These are phyloP conservation scores for Saguinus oedipus DNA, from an alignment of 2,797 vertebrate genomes.

Conservation along the genomic window DNA sequence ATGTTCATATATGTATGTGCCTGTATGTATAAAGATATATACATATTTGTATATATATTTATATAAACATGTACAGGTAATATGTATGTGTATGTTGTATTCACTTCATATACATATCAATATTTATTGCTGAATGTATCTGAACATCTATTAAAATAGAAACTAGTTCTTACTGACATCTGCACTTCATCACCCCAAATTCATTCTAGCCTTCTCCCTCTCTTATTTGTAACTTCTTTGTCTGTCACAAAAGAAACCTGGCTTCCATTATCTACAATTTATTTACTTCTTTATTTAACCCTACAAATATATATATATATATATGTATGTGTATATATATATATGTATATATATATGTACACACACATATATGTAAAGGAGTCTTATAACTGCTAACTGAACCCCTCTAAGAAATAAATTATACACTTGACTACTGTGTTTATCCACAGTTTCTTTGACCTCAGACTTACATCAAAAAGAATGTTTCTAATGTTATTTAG, in stretches of 20 bases:
- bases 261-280: background rate
- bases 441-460: background rate
- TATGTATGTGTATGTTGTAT: background rate
- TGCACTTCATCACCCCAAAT: background rate
- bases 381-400: background rate
- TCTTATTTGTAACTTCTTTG: background rate
- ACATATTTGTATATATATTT: too few species aligned
- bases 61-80: background rate
- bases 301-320: too few species aligned
- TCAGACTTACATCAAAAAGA: background rate
- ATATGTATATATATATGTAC: too few species aligned
- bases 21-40: background rate
- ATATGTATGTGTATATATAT: too few species aligned
- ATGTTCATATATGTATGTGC: background rate
- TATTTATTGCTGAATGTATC: background rate
- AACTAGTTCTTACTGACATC: background rate
- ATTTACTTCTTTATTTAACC: background rate
- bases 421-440: background rate
- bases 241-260: background rate
- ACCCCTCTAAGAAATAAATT: background rate
- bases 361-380: too few species aligned
- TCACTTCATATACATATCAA: too few species aligned
- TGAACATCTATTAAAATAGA: background rate
- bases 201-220: background rate
- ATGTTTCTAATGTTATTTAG: background rate